Evolutionary conservation across 2,888 invertebrate genomes (phyloP).

Genomic region (Drosophila anomalata): DNA sequence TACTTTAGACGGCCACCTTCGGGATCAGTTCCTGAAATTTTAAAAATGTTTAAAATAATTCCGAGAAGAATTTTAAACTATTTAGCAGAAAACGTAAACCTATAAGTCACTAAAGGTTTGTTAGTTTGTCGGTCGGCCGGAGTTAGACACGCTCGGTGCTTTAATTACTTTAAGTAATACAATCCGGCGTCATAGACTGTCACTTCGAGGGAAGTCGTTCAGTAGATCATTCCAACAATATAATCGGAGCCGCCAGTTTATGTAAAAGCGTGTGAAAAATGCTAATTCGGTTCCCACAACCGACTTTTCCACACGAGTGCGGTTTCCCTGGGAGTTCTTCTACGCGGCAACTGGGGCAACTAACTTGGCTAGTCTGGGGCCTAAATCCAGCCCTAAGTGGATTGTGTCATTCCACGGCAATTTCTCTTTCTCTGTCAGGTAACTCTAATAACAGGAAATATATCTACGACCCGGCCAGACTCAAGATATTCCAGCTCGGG

Average conservation of each 20-base stretch:
- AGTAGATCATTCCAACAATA: constrained; percentile 27
- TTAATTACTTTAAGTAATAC: constrained; percentile 62
- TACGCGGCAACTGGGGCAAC: constrained; percentile 29
- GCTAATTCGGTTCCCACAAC: constrained; percentile 80
- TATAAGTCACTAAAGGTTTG: constrained; percentile 29
- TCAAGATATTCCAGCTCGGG: constrained; percentile 50
- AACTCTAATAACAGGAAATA: constrained; percentile 62
- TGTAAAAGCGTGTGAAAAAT: constrained; percentile 80
- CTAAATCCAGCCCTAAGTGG: constrained; percentile 39
- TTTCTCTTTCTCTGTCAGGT: constrained; percentile 66
- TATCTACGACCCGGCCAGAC: constrained; percentile 23
- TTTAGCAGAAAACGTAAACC: not conserved
- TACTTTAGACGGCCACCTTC: constrained; percentile 90
- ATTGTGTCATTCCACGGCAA: constrained; percentile 43
- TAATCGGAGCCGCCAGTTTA: constrained; percentile 28
- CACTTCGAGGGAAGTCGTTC: constrained; percentile 48
- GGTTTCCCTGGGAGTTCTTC: constrained; percentile 13
- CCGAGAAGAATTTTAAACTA: not conserved
- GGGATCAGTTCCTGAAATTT: constrained; percentile 87
- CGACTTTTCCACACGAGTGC: constrained; percentile 66
- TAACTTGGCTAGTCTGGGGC: constrained; percentile 53
- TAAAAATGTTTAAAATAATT: not conserved
- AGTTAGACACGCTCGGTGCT: constrained; percentile 69
- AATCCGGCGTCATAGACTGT: constrained; percentile 62
- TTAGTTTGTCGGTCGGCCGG: constrained; percentile 55